phyloP scores from a whole-genome alignment of 2,888 invertebrate species.

The Hirtodrosophila confusa region DNA sequence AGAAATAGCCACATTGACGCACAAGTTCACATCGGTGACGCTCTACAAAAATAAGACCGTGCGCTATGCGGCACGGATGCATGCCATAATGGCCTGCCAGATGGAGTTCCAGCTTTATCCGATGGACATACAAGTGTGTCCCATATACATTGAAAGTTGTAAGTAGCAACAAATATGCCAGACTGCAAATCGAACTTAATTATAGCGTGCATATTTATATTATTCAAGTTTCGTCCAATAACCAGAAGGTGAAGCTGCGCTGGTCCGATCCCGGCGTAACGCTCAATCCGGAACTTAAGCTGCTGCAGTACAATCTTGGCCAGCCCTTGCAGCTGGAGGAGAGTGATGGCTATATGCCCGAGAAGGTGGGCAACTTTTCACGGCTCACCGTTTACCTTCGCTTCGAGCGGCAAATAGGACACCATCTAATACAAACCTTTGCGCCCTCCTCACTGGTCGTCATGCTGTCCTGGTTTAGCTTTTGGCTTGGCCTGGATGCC shows the following conservation, averaged over 20 bases:
- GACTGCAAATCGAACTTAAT: neutral
- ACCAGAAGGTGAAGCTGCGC: constrained; percentile 89
- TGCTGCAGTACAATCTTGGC: constrained; percentile 91
- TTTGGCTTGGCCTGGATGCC: constrained; percentile 93
- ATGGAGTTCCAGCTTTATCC: constrained; percentile 95
- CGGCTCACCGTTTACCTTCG: constrained; percentile 91
- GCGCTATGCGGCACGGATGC: constrained; percentile 91
- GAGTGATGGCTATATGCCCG: constrained; percentile 89
- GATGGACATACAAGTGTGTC: constrained; percentile 93
- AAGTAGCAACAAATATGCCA: constrained; percentile 84
- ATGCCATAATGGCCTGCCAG: constrained; percentile 93
- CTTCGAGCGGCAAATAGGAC: constrained; percentile 93
- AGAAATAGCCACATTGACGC: constrained; percentile 92
- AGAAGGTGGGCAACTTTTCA: constrained; percentile 93
- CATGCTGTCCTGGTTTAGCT: constrained; percentile 94
- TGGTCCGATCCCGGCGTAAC: constrained; percentile 91
- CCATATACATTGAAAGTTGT: constrained; percentile 94
- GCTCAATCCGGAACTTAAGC: constrained; percentile 91
- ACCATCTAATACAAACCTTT: constrained; percentile 93
- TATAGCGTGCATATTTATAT: neutral
- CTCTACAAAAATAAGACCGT: constrained; percentile 92
- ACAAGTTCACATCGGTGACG: constrained; percentile 92
- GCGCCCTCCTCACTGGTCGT: constrained; percentile 93
- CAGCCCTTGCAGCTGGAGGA: constrained; percentile 89
- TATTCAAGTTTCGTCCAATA: constrained; percentile 90